Evolutionary conservation across 2,113 vertebrate genomes (phyloP).

Genomic region (Bothrops jararaca): DNA sequence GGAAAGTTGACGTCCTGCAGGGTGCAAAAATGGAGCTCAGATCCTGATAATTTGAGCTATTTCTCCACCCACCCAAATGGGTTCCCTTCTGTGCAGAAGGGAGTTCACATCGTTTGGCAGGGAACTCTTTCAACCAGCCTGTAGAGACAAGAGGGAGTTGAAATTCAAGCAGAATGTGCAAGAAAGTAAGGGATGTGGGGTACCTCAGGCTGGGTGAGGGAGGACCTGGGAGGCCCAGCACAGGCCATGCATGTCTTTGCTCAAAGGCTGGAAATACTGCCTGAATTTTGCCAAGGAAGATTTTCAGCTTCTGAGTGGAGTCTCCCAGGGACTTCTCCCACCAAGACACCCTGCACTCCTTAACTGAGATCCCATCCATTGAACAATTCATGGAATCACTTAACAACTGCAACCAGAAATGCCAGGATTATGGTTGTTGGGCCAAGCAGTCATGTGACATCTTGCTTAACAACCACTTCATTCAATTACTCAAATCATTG

Average conservation of each 20-base stretch:
- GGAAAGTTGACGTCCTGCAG: not conserved
- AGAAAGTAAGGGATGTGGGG: not conserved
- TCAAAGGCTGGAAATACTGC: not conserved
- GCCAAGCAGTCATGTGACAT: not conserved
- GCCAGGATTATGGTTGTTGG: not conserved
- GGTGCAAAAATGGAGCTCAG: not conserved
- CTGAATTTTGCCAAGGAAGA: not conserved
- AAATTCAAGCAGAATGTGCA: not conserved
- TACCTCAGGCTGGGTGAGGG: not conserved
- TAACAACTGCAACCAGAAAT: not conserved
- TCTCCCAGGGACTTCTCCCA: not conserved
- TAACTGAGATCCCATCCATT: not conserved
- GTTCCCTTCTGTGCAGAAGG: not conserved
- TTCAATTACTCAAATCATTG: not conserved
- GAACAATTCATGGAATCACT: not conserved
- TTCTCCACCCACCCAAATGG: not conserved
- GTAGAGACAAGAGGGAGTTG: not conserved
- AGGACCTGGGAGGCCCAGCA: not conserved
- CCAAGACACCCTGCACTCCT: not conserved
- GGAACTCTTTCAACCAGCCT: not conserved
- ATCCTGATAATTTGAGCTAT: not conserved
- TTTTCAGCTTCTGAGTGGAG: not conserved
- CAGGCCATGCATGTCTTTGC: not conserved
- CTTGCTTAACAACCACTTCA: not conserved
- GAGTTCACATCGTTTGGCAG: not conserved